phyloP scores from a whole-genome alignment of 2,797 vertebrate genomes.

The Aeoliscus strigatus region DNA sequence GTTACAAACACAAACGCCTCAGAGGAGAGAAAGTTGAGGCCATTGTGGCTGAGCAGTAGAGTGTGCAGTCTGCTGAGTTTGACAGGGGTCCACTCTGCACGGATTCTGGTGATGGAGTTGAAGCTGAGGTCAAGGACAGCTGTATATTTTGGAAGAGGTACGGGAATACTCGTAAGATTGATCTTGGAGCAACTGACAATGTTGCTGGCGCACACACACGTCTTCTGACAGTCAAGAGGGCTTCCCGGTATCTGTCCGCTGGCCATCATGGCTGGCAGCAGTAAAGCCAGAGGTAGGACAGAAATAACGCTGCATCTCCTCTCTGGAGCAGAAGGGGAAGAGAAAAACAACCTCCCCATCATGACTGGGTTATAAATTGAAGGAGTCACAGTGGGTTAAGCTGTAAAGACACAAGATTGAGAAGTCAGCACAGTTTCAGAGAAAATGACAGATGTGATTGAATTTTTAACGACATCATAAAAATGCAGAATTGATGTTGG shows the following conservation, averaged over 20 bases:
- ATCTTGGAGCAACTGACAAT: conserved; percentile 89
- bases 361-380: conserved; percentile 9
- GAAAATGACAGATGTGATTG: neutral
- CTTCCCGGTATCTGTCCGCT: conserved; percentile 21
- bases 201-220: conserved; percentile 91
- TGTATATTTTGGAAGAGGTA: conserved; percentile 76
- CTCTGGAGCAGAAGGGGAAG: conserved; percentile 7
- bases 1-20: conserved; percentile 85
- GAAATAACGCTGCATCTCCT: conserved; percentile 15
- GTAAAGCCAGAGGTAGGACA: conserved; percentile 34
- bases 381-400: conserved; percentile 19
- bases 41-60: conserved; percentile 86
- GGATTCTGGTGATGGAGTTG: conserved; percentile 81
- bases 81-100: conserved; percentile 80
- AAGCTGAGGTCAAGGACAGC: conserved; percentile 89
- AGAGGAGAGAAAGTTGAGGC: conserved; percentile 86
- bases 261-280: conserved; percentile 25
- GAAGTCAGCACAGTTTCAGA: conserved; percentile 4
- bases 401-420: conserved; percentile 40
- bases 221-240: conserved; percentile 73
- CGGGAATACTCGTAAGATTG: conserved; percentile 76
- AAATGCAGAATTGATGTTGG: conserved; percentile 6
- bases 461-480: neutral
- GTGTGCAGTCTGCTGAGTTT: conserved; percentile 78
- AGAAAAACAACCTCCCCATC: conserved; percentile 34